Evolutionary conservation across 35 echinoderm and acorn worm species (phyloP), one percentile per base, ranked within the genome.

Genomic region (Apostichopus californicus): DNA sequence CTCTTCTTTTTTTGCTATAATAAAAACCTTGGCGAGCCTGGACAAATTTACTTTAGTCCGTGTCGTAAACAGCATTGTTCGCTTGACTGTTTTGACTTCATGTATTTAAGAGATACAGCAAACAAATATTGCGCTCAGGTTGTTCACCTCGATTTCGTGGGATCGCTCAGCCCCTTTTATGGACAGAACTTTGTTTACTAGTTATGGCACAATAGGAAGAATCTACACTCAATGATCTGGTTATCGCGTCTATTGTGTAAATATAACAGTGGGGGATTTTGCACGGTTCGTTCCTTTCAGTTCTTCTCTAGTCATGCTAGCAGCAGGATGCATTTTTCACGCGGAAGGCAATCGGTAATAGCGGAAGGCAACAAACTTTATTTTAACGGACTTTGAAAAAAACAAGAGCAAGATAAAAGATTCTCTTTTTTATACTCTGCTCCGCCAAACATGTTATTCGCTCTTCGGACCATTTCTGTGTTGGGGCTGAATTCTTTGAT

Each of bases 181-280:
- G 58, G 12, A 12, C 12, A 61, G 8, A 58, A 57, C 10, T 84
- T 59, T 85, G 81, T 85, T 85, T 85, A 85, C 81, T 24, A 59
- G 81, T 58, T 58, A 59, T 85, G 54, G 24, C 56, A 85, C 81
- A 85, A 85, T 85, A 21, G 34, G 10, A 85, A 85, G 81, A 56
- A 17, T 12, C 17, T 20, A 85, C 56, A 55, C 81, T 59, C 54
- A 85, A 56, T 85, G 81, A 85, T 58, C 81, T 22, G 55, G 55
- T 14, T 14, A 58, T 56, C 57, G 18, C 20, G 17, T 85, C 15
- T 59, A 46, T 46, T 46, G 34, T 58, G 55, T 85, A 59, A 58
- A 85, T 22, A 85, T 58, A 85, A 17, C 17, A 85, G 81, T 85
- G 12, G 8, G 81, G 34, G 34, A 46, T 46, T 46, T 46, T 58